A percentile compares a stretch with the other conserved stretches of the same genome.
These are phyloP conservation scores for Diploptera punctata DNA, from an alignment of 2,888 invertebrate species.

Conservation along the genomic window DNA sequence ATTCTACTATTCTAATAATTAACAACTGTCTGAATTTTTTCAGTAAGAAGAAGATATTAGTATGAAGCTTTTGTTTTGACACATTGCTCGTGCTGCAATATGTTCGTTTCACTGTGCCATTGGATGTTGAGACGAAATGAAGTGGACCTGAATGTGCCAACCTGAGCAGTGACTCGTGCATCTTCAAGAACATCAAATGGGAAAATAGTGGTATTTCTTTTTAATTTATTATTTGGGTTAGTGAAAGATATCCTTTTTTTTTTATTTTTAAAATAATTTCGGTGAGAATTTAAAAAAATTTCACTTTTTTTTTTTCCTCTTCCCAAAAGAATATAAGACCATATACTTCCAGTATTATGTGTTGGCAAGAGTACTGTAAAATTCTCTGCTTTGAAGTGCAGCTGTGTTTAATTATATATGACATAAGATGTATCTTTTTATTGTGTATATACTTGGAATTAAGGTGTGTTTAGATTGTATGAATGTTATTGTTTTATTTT, in stretches of 20 bases:
- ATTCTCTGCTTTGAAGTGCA: not conserved
- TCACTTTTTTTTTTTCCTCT: no score
- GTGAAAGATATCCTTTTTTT: no score
- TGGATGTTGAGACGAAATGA: not conserved
- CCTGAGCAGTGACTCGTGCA: constrained; percentile 5
- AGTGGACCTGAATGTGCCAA: not conserved
- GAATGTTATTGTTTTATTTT: not conserved
- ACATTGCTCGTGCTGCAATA: constrained; percentile 4
- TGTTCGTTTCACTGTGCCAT: constrained; percentile 11
- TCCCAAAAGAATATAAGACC: not conserved
- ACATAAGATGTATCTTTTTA: not conserved
- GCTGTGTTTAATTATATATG: not conserved
- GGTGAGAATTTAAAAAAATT: no score
- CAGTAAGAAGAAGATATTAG: constrained; percentile 43
- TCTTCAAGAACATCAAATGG: not conserved
- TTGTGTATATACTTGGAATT: not conserved
- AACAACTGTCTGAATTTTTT: constrained; percentile 34
- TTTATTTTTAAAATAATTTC: no score
- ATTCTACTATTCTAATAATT: constrained; percentile 5
- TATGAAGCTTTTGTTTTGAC: constrained; percentile 34
- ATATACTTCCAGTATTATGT: constrained; percentile 14
- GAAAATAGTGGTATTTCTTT: not conserved
- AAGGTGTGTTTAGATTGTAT: constrained; percentile 6
- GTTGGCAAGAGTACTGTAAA: not conserved
- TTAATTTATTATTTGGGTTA: not conserved